phyloP scores from a whole-genome alignment of 2,888 invertebrate species.

The Ophion ventricosus region DNA sequence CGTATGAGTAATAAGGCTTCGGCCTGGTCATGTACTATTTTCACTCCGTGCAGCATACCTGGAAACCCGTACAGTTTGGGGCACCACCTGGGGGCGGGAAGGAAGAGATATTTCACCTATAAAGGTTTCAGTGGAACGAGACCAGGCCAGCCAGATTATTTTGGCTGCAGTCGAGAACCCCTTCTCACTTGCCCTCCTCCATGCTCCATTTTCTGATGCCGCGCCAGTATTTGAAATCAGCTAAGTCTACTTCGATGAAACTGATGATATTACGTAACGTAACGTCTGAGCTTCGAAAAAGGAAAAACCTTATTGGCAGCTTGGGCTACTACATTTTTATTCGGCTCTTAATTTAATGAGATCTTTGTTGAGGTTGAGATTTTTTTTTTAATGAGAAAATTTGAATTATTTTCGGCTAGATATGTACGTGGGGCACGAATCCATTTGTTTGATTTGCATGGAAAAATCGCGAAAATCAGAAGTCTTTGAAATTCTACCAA shows the following conservation, averaged over 20 bases:
- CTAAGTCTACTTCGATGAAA: neutral
- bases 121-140: conserved; percentile 49
- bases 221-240: conserved; percentile 27
- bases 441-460: too few relatives aligned
- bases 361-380: too few relatives aligned
- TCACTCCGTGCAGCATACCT: conserved; percentile 38
- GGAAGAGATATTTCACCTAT: conserved; percentile 54
- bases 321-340: too few relatives aligned
- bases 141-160: conserved; percentile 60
- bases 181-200: conserved; percentile 20
- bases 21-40: conserved; percentile 45
- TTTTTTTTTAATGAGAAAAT: too few relatives aligned
- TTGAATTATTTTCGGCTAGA: too few relatives aligned
- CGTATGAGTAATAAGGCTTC: neutral
- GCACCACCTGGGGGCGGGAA: conserved; percentile 4
- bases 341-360: too few relatives aligned
- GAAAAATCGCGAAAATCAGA: too few relatives aligned
- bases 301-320: too few relatives aligned
- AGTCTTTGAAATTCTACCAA: too few relatives aligned
- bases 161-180: conserved; percentile 49
- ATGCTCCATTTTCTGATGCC: conserved; percentile 51
- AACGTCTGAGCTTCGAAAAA: too few relatives aligned
- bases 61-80: conserved; percentile 10
- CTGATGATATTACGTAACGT: neutral
- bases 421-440: too few relatives aligned